Base-by-base conservation (phyloP, 2,888 invertebrate species). In the Ferrisia virgata region DNA sequence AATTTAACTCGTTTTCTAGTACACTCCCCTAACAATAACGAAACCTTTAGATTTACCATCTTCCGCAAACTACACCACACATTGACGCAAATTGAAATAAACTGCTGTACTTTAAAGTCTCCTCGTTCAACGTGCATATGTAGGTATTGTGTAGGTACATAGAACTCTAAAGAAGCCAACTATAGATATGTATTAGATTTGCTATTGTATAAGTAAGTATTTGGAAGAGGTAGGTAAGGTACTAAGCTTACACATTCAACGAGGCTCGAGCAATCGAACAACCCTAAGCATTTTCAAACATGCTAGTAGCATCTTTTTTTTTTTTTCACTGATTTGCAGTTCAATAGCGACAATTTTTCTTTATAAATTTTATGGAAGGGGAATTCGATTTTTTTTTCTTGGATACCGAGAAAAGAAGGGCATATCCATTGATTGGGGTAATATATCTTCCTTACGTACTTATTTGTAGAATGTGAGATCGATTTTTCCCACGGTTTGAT, bases 11-110 rank as follows among this genome's bases (percentile, higher is more conserved):
- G 31, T 76, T 36, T n/a, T 33, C 72, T 76, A 36, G 72, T 64
- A 13, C 64, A 64, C 72, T 76, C 72, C 72, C 72, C 33, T 36
- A 76, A 76, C 72, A 36, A 76, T 36, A 76, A 76, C 36, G 72
- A 36, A 33, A 76, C 36, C 72, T 36, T 76, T 36, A 36, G 72
- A 76, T 76, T 76, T 76, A 76, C 72, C 36, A 64, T 76, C 72
- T 64, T 64, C 31, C 64, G 28, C 64, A 64, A 64, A 64, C 64
- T 64, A 64, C 64, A 64, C 64, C 64, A 28, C 64, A 64, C 64
- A 64, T 64, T 64, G 64, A 76, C 72, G 33, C 36, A 76, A 76
- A 76, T 76, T 76, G 72, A 76, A 76, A 76, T 36, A 36, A 76
- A 76, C 36, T 76, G 72, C 72, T 33, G 15, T 76, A 76, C 72